Conservation (phyloP, 2,113 vertebrate species). For the Oriolus oriolus region DNA sequence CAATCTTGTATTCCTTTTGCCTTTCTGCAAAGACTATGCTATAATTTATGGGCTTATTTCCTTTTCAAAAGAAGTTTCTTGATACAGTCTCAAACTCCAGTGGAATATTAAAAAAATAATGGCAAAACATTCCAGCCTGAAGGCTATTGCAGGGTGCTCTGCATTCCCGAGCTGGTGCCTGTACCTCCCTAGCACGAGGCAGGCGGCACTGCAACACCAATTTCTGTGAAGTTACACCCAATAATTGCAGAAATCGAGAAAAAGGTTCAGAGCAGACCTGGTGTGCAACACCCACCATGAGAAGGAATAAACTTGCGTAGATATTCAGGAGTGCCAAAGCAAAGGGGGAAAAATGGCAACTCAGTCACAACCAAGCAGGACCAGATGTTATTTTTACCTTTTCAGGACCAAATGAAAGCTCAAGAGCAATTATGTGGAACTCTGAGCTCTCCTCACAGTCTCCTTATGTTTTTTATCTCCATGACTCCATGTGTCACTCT, state of each 20-base stretch:
- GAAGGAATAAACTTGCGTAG: not conserved
- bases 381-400: not conserved
- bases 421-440: not conserved
- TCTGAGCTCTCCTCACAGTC: not conserved
- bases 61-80: constrained; percentile 41
- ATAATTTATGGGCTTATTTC: constrained; percentile 35
- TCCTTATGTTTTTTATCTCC: not conserved
- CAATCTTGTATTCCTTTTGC: constrained; percentile 35
- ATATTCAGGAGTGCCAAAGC: not conserved
- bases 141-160: not conserved
- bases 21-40: constrained; percentile 44
- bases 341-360: not conserved
- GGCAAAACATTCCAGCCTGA: not conserved
- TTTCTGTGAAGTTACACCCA: not conserved
- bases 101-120: not conserved
- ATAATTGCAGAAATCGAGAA: not conserved
- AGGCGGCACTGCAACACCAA: not conserved
- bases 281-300: not conserved
- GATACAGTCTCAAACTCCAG: not conserved
- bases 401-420: not conserved
- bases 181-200: accelerated
- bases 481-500: not conserved
- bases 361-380: accelerated
- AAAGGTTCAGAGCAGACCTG: not conserved
- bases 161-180: not conserved